phyloP scores from a whole-genome alignment of 2,113 vertebrate genomes.

The Rattus norvegicus region DNA sequence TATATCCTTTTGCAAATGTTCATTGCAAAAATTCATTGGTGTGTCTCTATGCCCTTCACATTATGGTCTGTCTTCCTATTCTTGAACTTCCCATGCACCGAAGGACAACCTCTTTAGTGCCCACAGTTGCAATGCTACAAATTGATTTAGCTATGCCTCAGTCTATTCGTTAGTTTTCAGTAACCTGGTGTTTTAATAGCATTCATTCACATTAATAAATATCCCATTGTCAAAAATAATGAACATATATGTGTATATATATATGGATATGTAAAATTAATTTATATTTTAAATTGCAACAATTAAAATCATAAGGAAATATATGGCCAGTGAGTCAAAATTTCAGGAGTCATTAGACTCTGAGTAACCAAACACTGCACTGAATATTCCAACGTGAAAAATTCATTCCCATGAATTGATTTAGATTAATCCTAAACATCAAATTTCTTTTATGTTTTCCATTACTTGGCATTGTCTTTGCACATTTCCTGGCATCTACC shows the following conservation, averaged over 20 bases:
- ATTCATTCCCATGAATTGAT: background rate
- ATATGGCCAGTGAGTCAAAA: background rate
- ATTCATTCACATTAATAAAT: background rate
- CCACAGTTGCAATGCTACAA: background rate
- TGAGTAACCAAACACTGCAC: background rate
- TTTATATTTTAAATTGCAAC: background rate
- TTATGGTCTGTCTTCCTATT: background rate
- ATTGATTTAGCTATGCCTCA: background rate
- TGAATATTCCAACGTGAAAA: background rate
- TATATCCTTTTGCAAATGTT: no score
- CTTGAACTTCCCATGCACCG: background rate
- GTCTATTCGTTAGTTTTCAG: background rate
- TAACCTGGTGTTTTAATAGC: background rate
- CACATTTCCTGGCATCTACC: background rate
- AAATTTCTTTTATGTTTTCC: background rate
- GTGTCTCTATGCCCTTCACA: background rate
- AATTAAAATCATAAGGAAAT: background rate
- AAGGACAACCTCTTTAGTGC: background rate
- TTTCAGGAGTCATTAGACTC: background rate
- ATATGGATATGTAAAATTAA: background rate
- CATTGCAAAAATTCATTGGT: no score
- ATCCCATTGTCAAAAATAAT: background rate
- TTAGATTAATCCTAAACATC: background rate
- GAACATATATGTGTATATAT: background rate
- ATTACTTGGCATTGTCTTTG: background rate